Base-by-base conservation (phyloP, 2,888 invertebrate species). In the Zygaena filipendulae region DNA sequence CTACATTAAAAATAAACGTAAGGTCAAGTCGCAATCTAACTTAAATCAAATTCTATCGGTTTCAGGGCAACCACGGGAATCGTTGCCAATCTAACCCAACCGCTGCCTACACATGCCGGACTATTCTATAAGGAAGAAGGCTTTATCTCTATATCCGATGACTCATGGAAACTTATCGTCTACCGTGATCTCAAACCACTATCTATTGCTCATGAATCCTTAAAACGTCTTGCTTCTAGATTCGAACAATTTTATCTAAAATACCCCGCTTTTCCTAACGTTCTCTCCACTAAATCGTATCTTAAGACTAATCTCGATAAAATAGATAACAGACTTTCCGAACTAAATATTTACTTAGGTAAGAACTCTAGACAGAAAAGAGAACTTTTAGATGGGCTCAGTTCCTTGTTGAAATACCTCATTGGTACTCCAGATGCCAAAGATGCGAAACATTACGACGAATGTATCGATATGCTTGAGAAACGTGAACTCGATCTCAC, bases 391-490 rank as follows among this genome's bases (percentile, higher is more conserved):
- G 45, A 52, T 14, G 50, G 42, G 5, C 20, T 51, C 8, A 40
- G 50, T 21, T 36, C 44, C 3, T 20, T 51, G 4, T 23, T 48
- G 3, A 48, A 48, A 45, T 49, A 40, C 34, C 41, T 50, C 0
- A 47, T 49, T 7, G 46, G 47, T 10, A 50, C 49, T 11, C 48
- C 49, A 1, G 47, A 52, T 21, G 44, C 50, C 1, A 43, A 39
- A 32, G 44, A 49, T 23, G 45, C 49, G 1, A 35, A 43, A 33
- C 29, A 30, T 3, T 49, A 49, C 10, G 40, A 48, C 6, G 33
- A 48, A 23, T 50, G 48, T 26, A 50, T 51, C 4, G 31, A 49
- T 21, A 23, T 21, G 21, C 22, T 51, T 7, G 48, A 53, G 35
- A 49, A 42, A 29, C 40, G 27, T 3, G 40, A 50, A 41, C 3